Evolutionary conservation across 2,113 vertebrate species (phyloP).

Genomic region (Embiotoca jacksoni): DNA sequence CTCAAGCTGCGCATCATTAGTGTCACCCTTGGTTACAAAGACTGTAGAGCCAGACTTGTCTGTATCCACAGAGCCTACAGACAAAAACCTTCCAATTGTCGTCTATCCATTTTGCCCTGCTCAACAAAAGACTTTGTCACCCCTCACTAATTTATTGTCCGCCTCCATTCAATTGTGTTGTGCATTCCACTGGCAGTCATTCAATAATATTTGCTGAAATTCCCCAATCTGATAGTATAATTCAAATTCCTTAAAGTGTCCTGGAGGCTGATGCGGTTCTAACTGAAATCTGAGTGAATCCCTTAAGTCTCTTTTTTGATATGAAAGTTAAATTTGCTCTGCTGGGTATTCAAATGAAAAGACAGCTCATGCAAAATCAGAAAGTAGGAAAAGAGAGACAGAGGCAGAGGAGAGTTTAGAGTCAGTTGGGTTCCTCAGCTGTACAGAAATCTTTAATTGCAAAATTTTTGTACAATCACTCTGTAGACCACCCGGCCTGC

Average conservation of each 20-base stretch:
- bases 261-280: constrained; percentile 20
- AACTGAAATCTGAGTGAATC: constrained; percentile 55
- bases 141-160: constrained; percentile 76
- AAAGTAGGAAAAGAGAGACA: constrained; percentile 39
- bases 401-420: constrained; percentile 27
- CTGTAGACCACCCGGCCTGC: constrained; percentile 67
- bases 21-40: constrained; percentile 72
- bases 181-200: constrained; percentile 59
- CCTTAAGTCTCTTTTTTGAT: constrained; percentile 28
- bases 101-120: constrained; percentile 66
- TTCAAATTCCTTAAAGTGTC: constrained; percentile 56
- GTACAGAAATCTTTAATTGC: constrained; percentile 71
- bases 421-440: constrained; percentile 50
- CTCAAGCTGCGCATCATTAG: constrained; percentile 78
- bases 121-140: constrained; percentile 74
- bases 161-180: constrained; percentile 66
- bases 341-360: constrained; percentile 46
- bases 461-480: constrained; percentile 68
- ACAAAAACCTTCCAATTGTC: constrained; percentile 63
- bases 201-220: constrained; percentile 76
- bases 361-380: constrained; percentile 67
- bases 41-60: constrained; percentile 62
- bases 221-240: constrained; percentile 61
- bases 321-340: constrained; percentile 35
- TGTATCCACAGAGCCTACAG: constrained; percentile 59